Evolutionary conservation across 35 echinoderm and acorn worm genomes (phyloP).

Genomic region (Antedon bifida): DNA sequence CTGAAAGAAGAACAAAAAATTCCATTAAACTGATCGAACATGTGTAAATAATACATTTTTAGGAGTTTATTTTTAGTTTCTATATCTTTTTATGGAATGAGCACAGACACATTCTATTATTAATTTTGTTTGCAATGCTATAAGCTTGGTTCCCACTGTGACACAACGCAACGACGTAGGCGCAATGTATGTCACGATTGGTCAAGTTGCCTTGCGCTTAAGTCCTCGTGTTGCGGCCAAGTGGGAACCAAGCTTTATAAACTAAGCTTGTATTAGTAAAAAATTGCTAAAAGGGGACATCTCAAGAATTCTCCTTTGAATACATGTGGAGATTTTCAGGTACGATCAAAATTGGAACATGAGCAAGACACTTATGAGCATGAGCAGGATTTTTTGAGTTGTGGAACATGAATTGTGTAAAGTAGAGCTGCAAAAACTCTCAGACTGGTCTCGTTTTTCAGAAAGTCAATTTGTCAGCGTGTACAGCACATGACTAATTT

Average conservation of each 20-base stretch:
- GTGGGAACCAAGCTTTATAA: too few species aligned
- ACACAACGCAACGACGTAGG: too few species aligned
- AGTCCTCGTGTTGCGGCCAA: too few species aligned
- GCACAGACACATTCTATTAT: neutral
- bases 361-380: neutral
- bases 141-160: too few species aligned
- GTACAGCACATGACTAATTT: too few species aligned
- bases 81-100: neutral
- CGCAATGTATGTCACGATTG: too few species aligned
- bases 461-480: too few species aligned
- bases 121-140: slow-evolving; percentile 1
- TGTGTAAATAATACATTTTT: neutral
- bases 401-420: too few species aligned
- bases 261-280: neutral
- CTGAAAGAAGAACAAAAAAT: neutral
- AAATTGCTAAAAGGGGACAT: neutral
- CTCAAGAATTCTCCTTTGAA: neutral
- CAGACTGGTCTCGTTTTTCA: too few species aligned
- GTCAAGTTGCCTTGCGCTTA: too few species aligned
- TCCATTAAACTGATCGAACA: neutral
- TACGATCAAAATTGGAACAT: neutral
- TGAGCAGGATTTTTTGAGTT: too few species aligned
- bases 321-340: neutral
- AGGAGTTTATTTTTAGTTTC: neutral
- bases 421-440: too few species aligned